phyloP scores from a whole-genome alignment of 2,113 vertebrate genomes.

The Ageneiosus marmoratus region DNA sequence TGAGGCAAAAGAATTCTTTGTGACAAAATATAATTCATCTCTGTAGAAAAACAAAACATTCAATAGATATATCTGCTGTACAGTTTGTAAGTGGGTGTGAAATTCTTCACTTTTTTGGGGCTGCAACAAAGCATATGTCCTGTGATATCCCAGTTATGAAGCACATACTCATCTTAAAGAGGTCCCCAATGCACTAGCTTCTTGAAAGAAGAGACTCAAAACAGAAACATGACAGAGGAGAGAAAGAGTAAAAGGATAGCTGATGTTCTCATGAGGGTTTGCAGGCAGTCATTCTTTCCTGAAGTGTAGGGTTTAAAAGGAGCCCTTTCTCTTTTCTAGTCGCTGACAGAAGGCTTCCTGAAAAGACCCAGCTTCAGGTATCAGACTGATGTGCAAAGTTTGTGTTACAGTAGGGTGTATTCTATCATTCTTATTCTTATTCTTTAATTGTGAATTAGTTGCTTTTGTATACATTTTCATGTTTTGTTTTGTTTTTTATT shows the following conservation, averaged over 20 bases:
- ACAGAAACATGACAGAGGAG: conserved; percentile 64
- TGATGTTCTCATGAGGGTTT: conserved; percentile 44
- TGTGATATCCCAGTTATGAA: conserved; percentile 49
- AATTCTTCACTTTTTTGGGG: conserved; percentile 14
- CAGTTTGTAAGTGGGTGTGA: conserved; percentile 16
- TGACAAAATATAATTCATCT: conserved; percentile 24
- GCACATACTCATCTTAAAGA: conserved; percentile 67
- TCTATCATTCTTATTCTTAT: background rate
- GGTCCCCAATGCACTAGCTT: conserved; percentile 69
- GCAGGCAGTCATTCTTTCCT: conserved; percentile 55
- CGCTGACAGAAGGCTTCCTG: conserved; percentile 33
- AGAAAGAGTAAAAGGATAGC: conserved; percentile 44
- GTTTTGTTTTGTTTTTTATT: background rate
- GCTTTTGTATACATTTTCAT: background rate
- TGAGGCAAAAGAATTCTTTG: background rate
- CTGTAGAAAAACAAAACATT: conserved; percentile 18
- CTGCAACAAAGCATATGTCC: conserved; percentile 31
- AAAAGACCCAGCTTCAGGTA: conserved; percentile 37
- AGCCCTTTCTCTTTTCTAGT: conserved; percentile 67
- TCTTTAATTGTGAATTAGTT: background rate
- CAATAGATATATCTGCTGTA: conserved; percentile 16
- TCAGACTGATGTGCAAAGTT: conserved; percentile 28
- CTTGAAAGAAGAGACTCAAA: conserved; percentile 70
- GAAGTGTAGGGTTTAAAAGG: conserved; percentile 62
- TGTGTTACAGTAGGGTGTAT: conserved; percentile 12